These are phyloP conservation scores for Melanchra persicariae DNA, from an alignment of 2,888 invertebrate genomes.

Conservation along the genomic window DNA sequence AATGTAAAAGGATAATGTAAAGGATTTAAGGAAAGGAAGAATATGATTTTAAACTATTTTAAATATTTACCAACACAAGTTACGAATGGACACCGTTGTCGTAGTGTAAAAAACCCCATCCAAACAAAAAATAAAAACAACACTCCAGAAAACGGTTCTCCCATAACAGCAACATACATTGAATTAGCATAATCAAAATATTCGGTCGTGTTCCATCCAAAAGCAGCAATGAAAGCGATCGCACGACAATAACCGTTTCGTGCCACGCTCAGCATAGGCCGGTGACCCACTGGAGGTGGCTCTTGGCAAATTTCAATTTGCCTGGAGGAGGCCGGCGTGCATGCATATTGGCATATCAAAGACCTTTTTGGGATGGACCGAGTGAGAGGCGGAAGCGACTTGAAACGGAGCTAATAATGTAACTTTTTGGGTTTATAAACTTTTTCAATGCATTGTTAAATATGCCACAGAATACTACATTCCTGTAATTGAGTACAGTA, in stretches of 20 bases:
- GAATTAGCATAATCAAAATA: constrained; percentile 51
- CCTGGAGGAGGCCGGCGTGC: constrained; percentile 74
- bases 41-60: too few relatives aligned
- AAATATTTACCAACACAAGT: background rate
- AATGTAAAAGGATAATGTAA: too few relatives aligned
- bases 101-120: background rate
- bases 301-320: constrained; percentile 80
- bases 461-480: too few relatives aligned
- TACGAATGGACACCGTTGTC: background rate
- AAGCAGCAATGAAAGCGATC: constrained; percentile 53
- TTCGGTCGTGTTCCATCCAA: constrained; percentile 36
- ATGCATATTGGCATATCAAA: constrained; percentile 82
- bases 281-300: constrained; percentile 59
- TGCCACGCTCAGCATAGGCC: constrained; percentile 61
- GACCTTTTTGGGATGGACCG: constrained; percentile 58
- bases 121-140: constrained; percentile 20
- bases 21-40: too few relatives aligned
- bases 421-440: background rate
- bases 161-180: constrained; percentile 35
- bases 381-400: constrained; percentile 40
- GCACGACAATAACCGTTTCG: constrained; percentile 62
- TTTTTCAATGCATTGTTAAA: background rate
- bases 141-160: constrained; percentile 7
- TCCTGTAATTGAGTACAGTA: too few relatives aligned
- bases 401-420: background rate